Evolutionary conservation across 2,797 vertebrate species (phyloP), one percentile per base, ranked within the genome.

Genomic region (Esox masquinongy): DNA sequence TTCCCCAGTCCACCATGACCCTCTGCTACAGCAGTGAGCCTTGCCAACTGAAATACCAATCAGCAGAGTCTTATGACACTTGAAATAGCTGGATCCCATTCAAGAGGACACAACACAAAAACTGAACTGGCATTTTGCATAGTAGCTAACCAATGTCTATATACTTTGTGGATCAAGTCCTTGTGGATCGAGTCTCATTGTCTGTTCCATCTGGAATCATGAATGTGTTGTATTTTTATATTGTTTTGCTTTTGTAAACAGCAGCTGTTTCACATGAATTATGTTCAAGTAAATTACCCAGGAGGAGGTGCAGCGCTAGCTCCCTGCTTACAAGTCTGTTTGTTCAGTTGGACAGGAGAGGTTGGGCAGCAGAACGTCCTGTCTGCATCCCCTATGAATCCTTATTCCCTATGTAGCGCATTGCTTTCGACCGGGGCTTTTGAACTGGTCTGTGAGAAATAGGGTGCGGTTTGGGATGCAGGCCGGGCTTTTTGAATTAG

Each of bases 231-330:
- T 14, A 4, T 14, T 12, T 14, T 59, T 0, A 8, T 22, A n/a
- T 59, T 59, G 74, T 66, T 74, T 29, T 34, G 59, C 70, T 74
- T 77, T 78, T 68, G 79, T 80, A 83, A 83, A 80, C 80, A 82
- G 73, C 78, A 83, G 80, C 79, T 83, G 80, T 78, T 80, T 73
- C 77, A 51, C 75, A 75, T 83, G 76, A 82, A 82, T 78, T 81
- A 78, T 78, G 75, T 78, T 69, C 69, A 53, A 26, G 66, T 75
- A 80, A 80, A 80, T 79, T 56, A 78, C 77, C 79, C 79, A 49
- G 12, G 76, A 80, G 83, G 70, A 72, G 39, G 26, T 43, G 29
- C 0, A 59, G 53, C n/a, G 8, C n/a, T 22, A 59, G n/a, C n/a
- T 22, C 56, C 9, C 56, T 47, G 43, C 43, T 47, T 8, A 47